Base-by-base conservation (phyloP, 2,888 invertebrate genomes). In the Ophion slaviceki region DNA sequence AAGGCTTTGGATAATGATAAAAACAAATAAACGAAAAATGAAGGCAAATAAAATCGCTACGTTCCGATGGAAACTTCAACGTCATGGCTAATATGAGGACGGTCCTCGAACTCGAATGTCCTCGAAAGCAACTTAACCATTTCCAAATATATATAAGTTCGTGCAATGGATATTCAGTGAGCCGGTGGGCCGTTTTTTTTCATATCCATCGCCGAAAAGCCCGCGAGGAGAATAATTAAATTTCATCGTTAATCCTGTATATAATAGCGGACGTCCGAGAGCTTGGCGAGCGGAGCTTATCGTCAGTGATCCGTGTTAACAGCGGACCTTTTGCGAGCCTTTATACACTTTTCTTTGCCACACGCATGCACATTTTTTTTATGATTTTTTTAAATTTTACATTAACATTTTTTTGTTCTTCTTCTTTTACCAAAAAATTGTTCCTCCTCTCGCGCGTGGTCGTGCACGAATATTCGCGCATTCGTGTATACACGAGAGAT, bases 201-300 rank as follows among this genome's bases (percentile, higher is more conserved):
- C 53, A 53, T 80, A 61, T 24, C 28, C 82, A 80, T 61, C 71
- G 66, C 67, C 76, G 53, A 80, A 85, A 85, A 85, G 61, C 82
- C 68, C 82, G 70, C 75, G 40, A 71, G 82, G 75, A 67, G 82
- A 82, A 85, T 85, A 85, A 85, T 85, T 85, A 85, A 85, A 85
- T 85, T 85, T 85, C 67, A 82, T 76, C 82, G 79, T 85, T 85
- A 76, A 85, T 82, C 82, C 85, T 76, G 79, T 53, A 53, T 81
- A 85, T 80, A 82, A 85, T 82, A 79, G 78, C 75, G 59, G 59
- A 70, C 85, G 85, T 82, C 82, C 81, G 59, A 78, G 70, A 59
- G 78, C 61, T 78, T 17, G 70, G 70, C n/a, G 59, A 40, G 74
- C 28, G 40, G 36, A 78, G 82, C 85, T 85, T 82, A 85, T 85